Evolutionary conservation across 2,113 vertebrate species (phyloP), one percentile per base, ranked within the genome.

Genomic region (Rissa tridactyla): DNA sequence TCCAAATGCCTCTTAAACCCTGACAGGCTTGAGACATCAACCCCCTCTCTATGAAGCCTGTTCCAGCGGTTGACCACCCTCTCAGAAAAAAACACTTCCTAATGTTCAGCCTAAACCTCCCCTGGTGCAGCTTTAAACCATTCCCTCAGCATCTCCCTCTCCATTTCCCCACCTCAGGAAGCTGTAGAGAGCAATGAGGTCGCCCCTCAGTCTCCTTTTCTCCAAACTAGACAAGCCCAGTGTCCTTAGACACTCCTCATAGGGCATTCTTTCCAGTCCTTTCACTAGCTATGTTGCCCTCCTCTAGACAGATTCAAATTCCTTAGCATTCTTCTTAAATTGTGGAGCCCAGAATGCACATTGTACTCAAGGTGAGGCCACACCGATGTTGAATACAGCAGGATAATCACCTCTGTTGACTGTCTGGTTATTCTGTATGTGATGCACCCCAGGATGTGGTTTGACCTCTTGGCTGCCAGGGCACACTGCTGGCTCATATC

Each of bases 351-450:
- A 26, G 46, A 57, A 44, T 70, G 12, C 40, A 34, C 34, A 34
- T 3, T 5, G 13, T 9, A 21, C 54, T 52, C 13, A 2, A 11
- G 21, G 8, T 61, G 38, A 44, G 27, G 38, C 22, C 0, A 1
- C 55, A 46, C 12, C 15, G 34, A 10, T 0, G 5, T 40, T 71
- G 22, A 70, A 34, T 8, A 34, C 14, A 38, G 38, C 1, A 1
- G 30, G 20, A 23, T 29, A 38, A 54, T 34, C 27, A 32, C 22
- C 15, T 23, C 7, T 88, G 38, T 29, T 14, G 52, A 40, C 23
- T 2, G 2, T 3, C n/a, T 49, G 42, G 18, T 58, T 23, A 18
- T 40, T 4, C 23, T 68, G 12, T 23, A 19, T 49, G 27, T 49
- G 30, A 20, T n/a, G 52, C 22, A n/a, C 25, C 29, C 23, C 15